Evolutionary conservation across 2,888 invertebrate species (phyloP).

Genomic region (Tromatobia lineatoria): DNA sequence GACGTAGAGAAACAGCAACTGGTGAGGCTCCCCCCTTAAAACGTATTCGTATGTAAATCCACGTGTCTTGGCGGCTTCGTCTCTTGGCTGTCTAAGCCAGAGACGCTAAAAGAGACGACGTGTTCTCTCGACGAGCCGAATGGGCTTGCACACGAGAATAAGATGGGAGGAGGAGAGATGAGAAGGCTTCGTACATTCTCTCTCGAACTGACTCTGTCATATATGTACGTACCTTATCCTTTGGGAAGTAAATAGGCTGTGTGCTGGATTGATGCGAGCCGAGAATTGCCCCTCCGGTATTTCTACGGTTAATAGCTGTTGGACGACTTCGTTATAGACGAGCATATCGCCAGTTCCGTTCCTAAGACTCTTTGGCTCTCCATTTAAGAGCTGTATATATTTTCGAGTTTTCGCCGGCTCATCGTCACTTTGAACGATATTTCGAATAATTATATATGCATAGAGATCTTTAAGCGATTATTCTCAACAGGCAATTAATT

Average conservation of each 20-base stretch:
- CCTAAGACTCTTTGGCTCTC: neutral
- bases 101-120: slow-evolving; percentile 43
- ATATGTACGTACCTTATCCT: neutral
- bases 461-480: slow-evolving; percentile 40
- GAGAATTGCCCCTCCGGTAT: slow-evolving; percentile 44
- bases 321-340: slow-evolving; percentile 46
- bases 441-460: slow-evolving; percentile 50
- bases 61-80: slow-evolving; percentile 57
- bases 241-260: slow-evolving; percentile 67
- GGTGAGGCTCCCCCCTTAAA: slow-evolving; percentile 26
- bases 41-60: slow-evolving; percentile 78
- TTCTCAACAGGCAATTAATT: slow-evolving; percentile 38
- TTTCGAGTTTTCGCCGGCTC: slow-evolving; percentile 6
- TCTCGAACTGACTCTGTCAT: slow-evolving; percentile 22
- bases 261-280: slow-evolving; percentile 59
- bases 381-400: neutral
- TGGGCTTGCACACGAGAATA: slow-evolving; percentile 7
- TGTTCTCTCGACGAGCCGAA: slow-evolving; percentile 47
- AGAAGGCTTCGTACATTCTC: slow-evolving; percentile 24
- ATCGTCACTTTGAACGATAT: slow-evolving; percentile 30
- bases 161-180: slow-evolving; percentile 29
- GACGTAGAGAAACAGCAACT: neutral
- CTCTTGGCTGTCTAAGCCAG: slow-evolving; percentile 43
- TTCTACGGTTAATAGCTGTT: slow-evolving; percentile 41
- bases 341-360: slow-evolving; percentile 6